Percentiles rank a stretch among this genome's conserved stretches.
Conservation (phyloP, 2,113 vertebrate genomes). For the Abramis brama region DNA sequence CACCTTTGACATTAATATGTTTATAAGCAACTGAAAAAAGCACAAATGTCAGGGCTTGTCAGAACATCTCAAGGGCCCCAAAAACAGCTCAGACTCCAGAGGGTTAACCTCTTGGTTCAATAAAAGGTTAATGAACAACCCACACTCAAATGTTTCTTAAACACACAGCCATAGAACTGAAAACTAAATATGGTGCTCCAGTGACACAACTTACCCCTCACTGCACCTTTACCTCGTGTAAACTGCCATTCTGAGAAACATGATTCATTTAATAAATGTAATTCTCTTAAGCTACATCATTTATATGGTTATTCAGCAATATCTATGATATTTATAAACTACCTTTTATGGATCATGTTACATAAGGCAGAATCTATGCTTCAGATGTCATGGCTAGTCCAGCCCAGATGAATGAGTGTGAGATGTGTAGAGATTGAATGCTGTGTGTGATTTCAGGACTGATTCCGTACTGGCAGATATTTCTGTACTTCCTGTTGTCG, state of each 20-base stretch:
- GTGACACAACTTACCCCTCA: background rate
- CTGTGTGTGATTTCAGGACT: constrained; percentile 58
- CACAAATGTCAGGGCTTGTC: too few relatives aligned
- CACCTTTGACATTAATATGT: too few relatives aligned
- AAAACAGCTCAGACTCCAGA: too few relatives aligned
- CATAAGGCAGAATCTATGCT: background rate
- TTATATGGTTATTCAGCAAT: background rate
- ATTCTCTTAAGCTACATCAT: background rate
- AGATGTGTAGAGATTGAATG: background rate
- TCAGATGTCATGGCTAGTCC: background rate
- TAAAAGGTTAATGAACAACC: too few relatives aligned
- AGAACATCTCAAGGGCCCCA: too few relatives aligned
- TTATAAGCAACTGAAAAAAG: too few relatives aligned
- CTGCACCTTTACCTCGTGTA: background rate
- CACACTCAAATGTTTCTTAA: too few relatives aligned
- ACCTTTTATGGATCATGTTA: background rate
- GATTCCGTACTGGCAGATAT: constrained; percentile 60
- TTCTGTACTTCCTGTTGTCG: constrained; percentile 62
- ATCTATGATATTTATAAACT: background rate
- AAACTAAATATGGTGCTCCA: background rate
- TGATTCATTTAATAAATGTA: background rate
- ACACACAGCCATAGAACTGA: background rate
- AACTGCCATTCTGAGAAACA: background rate
- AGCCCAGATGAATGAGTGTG: background rate
- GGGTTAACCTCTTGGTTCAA: too few relatives aligned